These are phyloP conservation scores for Cryptotis parvus DNA, from an alignment of 2,113 vertebrate genomes.

Conservation along the genomic window DNA sequence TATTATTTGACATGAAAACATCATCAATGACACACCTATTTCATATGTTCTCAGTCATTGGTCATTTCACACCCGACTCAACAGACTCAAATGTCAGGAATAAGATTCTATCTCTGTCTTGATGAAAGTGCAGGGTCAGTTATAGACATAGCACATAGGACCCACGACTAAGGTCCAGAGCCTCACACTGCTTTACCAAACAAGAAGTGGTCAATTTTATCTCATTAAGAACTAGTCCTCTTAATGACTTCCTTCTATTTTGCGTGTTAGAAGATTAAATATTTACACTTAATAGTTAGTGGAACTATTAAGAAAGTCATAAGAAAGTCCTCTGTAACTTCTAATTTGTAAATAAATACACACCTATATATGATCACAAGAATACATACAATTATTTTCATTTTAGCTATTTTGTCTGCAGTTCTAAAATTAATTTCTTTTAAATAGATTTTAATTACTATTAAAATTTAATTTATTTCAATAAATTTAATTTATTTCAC, in stretches of 20 bases:
- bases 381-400: not conserved
- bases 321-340: not conserved
- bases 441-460: too few relatives aligned
- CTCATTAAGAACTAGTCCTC: not conserved
- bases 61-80: not conserved
- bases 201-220: not conserved
- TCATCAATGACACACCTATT: not conserved
- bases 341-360: constrained; percentile 25
- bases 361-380: not conserved
- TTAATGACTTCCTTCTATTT: not conserved
- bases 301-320: too few relatives aligned
- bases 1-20: not conserved
- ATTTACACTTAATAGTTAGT: constrained; percentile 5
- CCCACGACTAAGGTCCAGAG: too few relatives aligned
- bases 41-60: not conserved
- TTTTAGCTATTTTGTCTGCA: too few relatives aligned
- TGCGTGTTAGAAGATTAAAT: not conserved
- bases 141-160: too few relatives aligned
- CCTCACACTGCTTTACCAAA: too few relatives aligned
- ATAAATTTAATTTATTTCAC: too few relatives aligned
- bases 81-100: not conserved
- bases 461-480: too few relatives aligned
- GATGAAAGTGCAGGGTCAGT: not conserved
- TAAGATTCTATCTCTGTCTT: not conserved
- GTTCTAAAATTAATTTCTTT: too few relatives aligned